A percentile compares a stretch with the other conserved stretches of the same genome.
Conservation (phyloP, 2,113 vertebrate species). For the Bostrychus sinensis region DNA sequence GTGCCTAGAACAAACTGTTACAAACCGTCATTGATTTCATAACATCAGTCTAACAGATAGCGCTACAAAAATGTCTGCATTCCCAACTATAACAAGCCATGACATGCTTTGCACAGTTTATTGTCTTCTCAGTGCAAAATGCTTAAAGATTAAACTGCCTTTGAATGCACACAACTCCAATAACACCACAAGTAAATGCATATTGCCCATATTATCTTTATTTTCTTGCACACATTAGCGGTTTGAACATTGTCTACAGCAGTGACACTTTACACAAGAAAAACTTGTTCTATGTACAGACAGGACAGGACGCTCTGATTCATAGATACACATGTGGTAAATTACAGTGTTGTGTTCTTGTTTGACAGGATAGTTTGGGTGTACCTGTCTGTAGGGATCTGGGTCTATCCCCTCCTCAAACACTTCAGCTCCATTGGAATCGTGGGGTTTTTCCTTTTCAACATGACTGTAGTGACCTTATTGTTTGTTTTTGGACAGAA, state of each 20-base stretch:
- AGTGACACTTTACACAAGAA: conserved; percentile 12
- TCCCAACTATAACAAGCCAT: background rate
- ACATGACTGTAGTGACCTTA: conserved; percentile 68
- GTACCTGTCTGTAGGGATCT: conserved; percentile 72
- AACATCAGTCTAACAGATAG: too few relatives aligned
- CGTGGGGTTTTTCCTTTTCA: conserved; percentile 71
- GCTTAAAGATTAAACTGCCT: too few relatives aligned
- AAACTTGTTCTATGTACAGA: background rate
- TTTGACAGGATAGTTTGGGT: conserved; percentile 77
- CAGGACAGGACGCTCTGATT: conserved; percentile 4
- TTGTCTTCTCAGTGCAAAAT: background rate
- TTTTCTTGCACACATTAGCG: background rate
- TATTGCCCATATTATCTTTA: background rate
- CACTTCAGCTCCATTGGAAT: conserved; percentile 69
- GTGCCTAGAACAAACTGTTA: too few relatives aligned
- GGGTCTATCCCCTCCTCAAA: conserved; percentile 78
- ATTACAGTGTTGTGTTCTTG: background rate
- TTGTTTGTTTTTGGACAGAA: conserved; percentile 71
- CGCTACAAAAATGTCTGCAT: background rate
- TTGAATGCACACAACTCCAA: background rate
- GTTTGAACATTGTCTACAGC: background rate
- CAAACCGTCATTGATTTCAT: too few relatives aligned
- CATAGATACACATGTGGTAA: background rate
- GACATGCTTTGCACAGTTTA: background rate
- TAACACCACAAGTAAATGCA: background rate